Conservation (phyloP, 2,113 vertebrate genomes). For the Vanacampus margaritifer region DNA sequence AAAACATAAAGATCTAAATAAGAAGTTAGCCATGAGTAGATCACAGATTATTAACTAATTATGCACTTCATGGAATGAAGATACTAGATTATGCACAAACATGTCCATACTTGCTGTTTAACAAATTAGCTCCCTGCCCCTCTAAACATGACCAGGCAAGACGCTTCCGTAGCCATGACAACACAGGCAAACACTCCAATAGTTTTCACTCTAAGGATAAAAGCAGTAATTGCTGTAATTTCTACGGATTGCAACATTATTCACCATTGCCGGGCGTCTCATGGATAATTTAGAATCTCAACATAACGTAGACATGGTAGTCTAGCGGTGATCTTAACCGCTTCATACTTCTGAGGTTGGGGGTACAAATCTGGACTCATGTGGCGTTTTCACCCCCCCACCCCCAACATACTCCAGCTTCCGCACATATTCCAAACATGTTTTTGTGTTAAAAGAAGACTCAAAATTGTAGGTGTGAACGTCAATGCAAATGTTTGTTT, state of each 20-base stretch:
- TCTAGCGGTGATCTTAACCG: too few species aligned
- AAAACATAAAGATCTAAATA: neutral
- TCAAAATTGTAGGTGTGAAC: too few species aligned
- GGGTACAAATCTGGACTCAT: too few species aligned
- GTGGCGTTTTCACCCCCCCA: too few species aligned
- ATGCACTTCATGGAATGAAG: neutral
- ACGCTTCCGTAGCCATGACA: neutral
- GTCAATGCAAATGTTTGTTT: too few species aligned
- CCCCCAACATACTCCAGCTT: too few species aligned
- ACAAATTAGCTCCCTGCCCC: neutral
- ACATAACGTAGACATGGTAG: too few species aligned
- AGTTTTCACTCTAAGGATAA: neutral
- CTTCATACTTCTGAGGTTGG: neutral
- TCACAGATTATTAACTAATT: neutral
- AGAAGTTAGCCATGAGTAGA: neutral
- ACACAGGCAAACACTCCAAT: neutral
- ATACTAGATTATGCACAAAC: neutral
- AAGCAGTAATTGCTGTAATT: neutral
- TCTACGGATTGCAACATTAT: neutral
- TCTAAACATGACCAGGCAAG: neutral
- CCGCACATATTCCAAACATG: too few species aligned
- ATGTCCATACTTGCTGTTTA: neutral
- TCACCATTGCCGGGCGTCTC: neutral
- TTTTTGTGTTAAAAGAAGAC: too few species aligned
- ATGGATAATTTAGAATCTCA: neutral